These are phyloP conservation scores for Micrastur ruficollis DNA, from an alignment of 2,797 vertebrate species.

Conservation along the genomic window DNA sequence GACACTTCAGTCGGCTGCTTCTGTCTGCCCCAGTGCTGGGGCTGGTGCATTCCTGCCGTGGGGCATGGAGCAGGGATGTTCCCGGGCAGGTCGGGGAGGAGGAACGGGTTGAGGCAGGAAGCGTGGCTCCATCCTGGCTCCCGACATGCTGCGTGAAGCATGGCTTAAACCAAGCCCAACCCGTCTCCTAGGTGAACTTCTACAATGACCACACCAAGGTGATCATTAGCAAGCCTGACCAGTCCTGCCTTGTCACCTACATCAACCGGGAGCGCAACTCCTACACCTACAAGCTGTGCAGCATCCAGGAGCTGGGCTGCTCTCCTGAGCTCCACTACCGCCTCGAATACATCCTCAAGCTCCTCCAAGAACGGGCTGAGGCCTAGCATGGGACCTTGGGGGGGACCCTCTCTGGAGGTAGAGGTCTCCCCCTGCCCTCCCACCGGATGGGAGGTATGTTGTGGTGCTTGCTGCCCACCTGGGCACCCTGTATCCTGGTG, in stretches of 20 bases:
- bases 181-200: conserved; percentile 89
- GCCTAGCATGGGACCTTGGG: conserved; percentile 63
- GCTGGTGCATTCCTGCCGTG: not conserved
- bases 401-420: not conserved
- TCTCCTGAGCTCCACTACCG: conserved; percentile 87
- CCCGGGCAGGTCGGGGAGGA: not conserved
- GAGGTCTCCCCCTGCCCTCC: not conserved
- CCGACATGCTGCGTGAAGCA: not conserved
- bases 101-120: conserved; percentile 37
- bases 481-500: not conserved
- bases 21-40: not conserved
- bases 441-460: conserved; percentile 1
- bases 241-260: conserved; percentile 90
- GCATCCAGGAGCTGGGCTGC: conserved; percentile 88
- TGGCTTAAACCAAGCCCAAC: not conserved
- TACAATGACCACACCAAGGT: conserved; percentile 97
- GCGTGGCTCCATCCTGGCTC: not conserved
- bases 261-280: conserved; percentile 91
- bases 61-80: not conserved
- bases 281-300: conserved; percentile 88
- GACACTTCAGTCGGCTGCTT: not conserved
- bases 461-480: conserved; percentile 35
- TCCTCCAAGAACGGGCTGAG: conserved; percentile 87
- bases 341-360: conserved; percentile 87
- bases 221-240: conserved; percentile 90